Conservation (phyloP, 2,113 vertebrate species). For the Edolisoma coerulescens region DNA sequence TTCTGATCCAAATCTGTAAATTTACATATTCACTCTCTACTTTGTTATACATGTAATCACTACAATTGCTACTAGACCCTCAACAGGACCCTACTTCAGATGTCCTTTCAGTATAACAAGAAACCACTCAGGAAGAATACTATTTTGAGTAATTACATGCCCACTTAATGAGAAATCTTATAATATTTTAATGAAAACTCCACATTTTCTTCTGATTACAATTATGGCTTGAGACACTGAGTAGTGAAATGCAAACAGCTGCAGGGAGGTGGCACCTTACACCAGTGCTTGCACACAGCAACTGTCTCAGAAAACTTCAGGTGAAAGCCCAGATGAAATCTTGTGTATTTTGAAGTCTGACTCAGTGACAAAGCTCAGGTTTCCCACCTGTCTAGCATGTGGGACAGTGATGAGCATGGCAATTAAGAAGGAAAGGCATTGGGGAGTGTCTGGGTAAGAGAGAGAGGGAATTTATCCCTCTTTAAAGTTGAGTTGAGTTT, state of each 20-base stretch:
- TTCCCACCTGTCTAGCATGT: neutral
- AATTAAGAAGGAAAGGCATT: neutral
- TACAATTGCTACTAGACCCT: neutral
- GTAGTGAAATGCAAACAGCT: neutral
- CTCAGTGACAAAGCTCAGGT: neutral
- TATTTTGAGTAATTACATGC: neutral
- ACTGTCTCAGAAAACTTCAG: neutral
- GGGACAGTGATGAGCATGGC: neutral
- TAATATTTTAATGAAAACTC: neutral
- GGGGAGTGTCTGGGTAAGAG: neutral
- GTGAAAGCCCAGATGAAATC: neutral
- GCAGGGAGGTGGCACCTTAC: neutral
- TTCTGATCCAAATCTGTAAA: neutral
- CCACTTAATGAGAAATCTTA: neutral
- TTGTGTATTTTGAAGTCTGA: neutral
- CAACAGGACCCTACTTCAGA: neutral
- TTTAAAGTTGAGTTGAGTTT: neutral
- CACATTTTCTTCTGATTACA: neutral
- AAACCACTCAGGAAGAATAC: neutral
- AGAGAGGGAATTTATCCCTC: neutral
- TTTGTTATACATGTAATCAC: neutral
- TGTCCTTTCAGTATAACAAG: neutral
- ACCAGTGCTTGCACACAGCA: fast-evolving
- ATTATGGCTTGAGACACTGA: fast-evolving
- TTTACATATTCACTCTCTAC: neutral